phyloP scores from a whole-genome alignment of 2,888 invertebrate species.

The Thalpophila matura region DNA sequence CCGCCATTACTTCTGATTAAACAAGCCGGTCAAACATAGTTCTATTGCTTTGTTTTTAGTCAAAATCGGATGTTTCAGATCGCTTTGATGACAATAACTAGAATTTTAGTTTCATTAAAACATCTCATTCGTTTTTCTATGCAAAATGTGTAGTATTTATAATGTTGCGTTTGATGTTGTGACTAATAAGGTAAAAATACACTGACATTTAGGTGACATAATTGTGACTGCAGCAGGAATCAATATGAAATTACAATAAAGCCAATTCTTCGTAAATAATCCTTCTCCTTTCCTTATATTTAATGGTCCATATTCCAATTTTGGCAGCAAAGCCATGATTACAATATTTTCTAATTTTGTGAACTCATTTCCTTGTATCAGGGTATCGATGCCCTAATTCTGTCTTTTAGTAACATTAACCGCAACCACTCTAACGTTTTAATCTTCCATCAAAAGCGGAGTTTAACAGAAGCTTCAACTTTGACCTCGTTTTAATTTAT shows the following conservation, averaged over 20 bases:
- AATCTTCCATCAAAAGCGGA: conserved; percentile 35
- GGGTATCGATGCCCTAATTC: conserved; percentile 31
- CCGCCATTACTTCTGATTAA: conserved; percentile 16
- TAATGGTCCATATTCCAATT: conserved; percentile 1
- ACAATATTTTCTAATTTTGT: conserved; percentile 14
- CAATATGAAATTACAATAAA: background rate
- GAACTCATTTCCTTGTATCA: conserved; percentile 32
- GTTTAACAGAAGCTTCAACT: conserved; percentile 46
- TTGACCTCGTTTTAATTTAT: conserved; percentile 48
- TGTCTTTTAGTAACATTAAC: conserved; percentile 37
- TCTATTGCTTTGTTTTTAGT: background rate
- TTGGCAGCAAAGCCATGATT: conserved; percentile 7
- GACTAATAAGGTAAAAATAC: conserved; percentile 19
- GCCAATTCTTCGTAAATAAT: background rate
- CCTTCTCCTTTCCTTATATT: background rate
- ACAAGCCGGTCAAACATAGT: conserved; percentile 2
- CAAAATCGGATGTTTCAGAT: background rate
- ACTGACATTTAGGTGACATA: conserved; percentile 1
- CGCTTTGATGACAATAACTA: background rate
- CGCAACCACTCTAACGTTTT: conserved; percentile 33
- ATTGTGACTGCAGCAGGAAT: background rate
- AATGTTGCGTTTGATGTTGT: background rate
- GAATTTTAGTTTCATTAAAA: background rate
- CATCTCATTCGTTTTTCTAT: background rate
- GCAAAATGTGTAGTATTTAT: background rate